Evolutionary conservation across 2,797 vertebrate genomes (phyloP).

Genomic region (Rhabdophis nuchalis): DNA sequence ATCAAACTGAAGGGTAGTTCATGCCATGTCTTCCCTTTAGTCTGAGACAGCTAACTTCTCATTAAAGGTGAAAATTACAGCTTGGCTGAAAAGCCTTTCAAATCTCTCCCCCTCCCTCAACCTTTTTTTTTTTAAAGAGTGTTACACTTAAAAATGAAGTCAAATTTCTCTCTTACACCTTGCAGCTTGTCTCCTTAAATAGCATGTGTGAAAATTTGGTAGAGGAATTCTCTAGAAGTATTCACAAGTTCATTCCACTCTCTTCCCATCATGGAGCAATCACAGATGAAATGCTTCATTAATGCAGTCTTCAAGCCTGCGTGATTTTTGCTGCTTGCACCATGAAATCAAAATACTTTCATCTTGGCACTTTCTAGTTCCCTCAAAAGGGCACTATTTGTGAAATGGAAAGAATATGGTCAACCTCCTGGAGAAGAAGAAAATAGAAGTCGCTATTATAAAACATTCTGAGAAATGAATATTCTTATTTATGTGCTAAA

Average conservation of each 20-base stretch:
- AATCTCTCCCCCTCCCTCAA: neutral
- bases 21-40: neutral
- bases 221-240: neutral
- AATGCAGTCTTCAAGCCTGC: neutral
- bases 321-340: neutral
- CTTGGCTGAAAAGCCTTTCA: slow-evolving; percentile 20
- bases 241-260: neutral
- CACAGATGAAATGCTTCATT: neutral
- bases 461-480: neutral
- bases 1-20: neutral
- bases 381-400: neutral
- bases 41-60: neutral
- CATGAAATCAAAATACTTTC: neutral
- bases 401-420: neutral
- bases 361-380: neutral
- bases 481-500: neutral
- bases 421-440: neutral
- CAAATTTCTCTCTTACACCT: neutral
- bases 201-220: neutral
- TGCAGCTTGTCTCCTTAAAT: neutral
- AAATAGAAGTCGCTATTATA: neutral
- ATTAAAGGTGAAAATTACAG: slow-evolving; percentile 9
- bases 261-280: neutral
- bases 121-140: neutral
- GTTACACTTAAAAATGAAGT: slow-evolving; percentile 25